These are phyloP conservation scores for Dasyprocta punctata DNA, from an alignment of 2,113 vertebrate species.

Conservation along the genomic window DNA sequence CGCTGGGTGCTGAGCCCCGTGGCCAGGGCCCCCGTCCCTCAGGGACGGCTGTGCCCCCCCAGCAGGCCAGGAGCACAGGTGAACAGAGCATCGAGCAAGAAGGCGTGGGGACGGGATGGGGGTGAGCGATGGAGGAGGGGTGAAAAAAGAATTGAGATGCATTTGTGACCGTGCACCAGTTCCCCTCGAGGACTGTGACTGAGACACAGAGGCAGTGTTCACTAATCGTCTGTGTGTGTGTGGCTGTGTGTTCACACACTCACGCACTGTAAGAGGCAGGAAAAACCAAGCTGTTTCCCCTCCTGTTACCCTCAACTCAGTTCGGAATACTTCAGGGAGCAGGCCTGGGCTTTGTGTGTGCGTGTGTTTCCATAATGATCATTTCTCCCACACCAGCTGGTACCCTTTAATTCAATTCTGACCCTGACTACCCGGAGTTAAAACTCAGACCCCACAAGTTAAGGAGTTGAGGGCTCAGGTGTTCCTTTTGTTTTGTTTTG, in stretches of 20 bases:
- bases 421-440: not conserved
- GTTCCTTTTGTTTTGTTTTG: not conserved
- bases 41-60: not conserved
- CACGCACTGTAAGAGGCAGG: too few relatives aligned
- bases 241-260: too few relatives aligned
- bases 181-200: not conserved
- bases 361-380: not conserved
- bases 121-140: not conserved
- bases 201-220: not conserved
- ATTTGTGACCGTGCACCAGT: fast-evolving
- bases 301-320: not conserved
- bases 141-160: not conserved
- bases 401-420: not conserved
- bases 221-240: too few relatives aligned
- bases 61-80: not conserved
- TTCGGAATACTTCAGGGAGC: not conserved
- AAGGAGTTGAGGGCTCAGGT: not conserved
- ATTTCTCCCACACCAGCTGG: not conserved
- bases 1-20: not conserved
- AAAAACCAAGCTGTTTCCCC: not conserved
- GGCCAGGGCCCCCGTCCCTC: not conserved
- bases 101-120: not conserved
- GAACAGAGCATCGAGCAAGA: not conserved
- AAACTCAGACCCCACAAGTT: not conserved
- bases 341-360: not conserved